Evolutionary conservation across 2,888 invertebrate genomes (phyloP), one percentile per base, ranked within the genome.

Genomic region (Drosophila putrida): DNA sequence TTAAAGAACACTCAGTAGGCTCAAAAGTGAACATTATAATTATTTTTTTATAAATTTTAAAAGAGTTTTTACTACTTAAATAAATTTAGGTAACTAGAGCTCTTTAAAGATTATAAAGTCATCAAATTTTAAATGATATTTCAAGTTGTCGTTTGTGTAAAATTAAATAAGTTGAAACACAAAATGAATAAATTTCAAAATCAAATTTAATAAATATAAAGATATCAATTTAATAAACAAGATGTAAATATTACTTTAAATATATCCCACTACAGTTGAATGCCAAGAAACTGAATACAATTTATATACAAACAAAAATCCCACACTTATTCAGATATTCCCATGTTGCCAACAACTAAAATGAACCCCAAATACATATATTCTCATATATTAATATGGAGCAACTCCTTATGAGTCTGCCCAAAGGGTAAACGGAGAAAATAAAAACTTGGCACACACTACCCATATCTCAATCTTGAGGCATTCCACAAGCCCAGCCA

Each of bases 391-490:
- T 72, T 72, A 67, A 62, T 72, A 59, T 61, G 54, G 36, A 39
- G 46, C 31, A 63, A 63, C 70, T 53, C 55, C 53, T 54, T 36
- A 59, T 43, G 31, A 35, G 35, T 50, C 47, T 44, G 50, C 53
- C 63, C 78, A 57, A 9, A 27, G 49, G 77, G 67, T 51, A 6
- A 58, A 43, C 27, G 28, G 27, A 53, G 33, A 41, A 60, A 25
- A 50, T 15, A 55, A 49, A 60, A 61, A 10, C 49, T 75, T 75
- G 73, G 43, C 75, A 69, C 62, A 62, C 43, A 55, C 62, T 68
- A 50, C 39, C 49, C 78, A 71, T 82, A 88, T 82, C 88, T 78
- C 86, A 85, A 88, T 85, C 69, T 71, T 64, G 62, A 44, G 47
- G 50, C 78, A 75, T 58, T 71, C 74, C 68, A 50, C 31, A 20